Evolutionary conservation across 2,797 vertebrate species (phyloP).

Genomic region (Poliocrania exsul): DNA sequence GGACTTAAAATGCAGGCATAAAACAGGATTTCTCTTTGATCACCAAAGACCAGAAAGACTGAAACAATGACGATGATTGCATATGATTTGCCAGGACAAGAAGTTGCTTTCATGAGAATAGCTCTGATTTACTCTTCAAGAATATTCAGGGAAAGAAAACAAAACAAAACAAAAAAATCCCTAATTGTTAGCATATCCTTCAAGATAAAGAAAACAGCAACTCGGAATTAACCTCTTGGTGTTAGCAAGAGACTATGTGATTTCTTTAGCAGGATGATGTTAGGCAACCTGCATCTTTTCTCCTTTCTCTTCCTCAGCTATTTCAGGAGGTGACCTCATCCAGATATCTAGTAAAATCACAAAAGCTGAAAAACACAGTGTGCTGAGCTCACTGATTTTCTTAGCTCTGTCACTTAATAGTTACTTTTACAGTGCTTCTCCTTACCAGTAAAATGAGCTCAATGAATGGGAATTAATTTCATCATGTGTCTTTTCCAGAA

Average conservation of each 20-base stretch:
- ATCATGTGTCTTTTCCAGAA: neutral
- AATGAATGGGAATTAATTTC: constrained; percentile 22
- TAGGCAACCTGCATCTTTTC: neutral
- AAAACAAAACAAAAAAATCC: neutral
- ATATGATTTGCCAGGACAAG: neutral
- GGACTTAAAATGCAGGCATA: neutral
- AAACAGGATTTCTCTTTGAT: neutral
- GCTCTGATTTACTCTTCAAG: neutral
- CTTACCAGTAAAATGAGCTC: neutral
- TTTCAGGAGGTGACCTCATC: constrained; percentile 23
- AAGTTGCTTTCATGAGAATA: neutral
- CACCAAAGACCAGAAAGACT: neutral
- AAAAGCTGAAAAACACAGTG: neutral
- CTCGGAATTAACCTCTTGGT: neutral
- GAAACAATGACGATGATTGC: neutral
- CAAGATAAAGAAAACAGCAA: neutral
- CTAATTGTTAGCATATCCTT: neutral
- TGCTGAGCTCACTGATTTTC: constrained; percentile 12
- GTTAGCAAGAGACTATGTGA: neutral
- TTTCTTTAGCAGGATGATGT: neutral
- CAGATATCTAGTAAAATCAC: constrained; percentile 16
- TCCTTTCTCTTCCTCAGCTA: neutral
- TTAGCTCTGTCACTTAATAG: neutral
- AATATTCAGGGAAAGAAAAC: neutral
- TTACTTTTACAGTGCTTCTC: neutral